Evolutionary conservation across 2,113 vertebrate species (phyloP), one percentile per base, ranked within the genome.

Genomic region (Takifugu flavidus): DNA sequence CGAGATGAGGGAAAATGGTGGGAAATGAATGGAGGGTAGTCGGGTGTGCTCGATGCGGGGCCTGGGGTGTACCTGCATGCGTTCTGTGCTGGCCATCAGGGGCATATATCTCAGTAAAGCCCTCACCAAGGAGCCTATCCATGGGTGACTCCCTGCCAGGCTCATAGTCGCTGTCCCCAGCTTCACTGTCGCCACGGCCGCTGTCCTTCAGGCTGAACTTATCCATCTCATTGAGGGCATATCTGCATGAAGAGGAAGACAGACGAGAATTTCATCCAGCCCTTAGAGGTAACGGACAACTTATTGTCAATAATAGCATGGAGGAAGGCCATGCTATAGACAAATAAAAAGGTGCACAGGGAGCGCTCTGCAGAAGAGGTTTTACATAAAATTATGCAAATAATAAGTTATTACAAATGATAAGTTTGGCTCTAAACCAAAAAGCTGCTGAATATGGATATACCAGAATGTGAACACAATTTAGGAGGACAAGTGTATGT

Each of bases 191-290:
- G 27, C 97, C 97, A 4, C 96, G 93, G 4, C 97, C 97, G 59
- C 97, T 98, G 92, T 99, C 97, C 87, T 99, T 99, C 85, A 99
- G 85, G 77, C 97, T 98, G 87, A 99, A 99, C 86, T 98, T 99
- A 57, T 99, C 97, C 96, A 98, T 98, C 78, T 99, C 97, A 74
- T 99, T 96, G 31, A 98, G 88, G 64, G 95, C 96, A 70, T 96
- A 98, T 81, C 97, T 98, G 84, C 50, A 80, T 4, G 4, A 6
- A 31, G 29, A 86, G 62, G 59, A 56, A 62, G 51, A 84, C 45
- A 62, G 25, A 20, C 29, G 53, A 5, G 42, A 39, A 59, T 56
- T 29, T 56, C 43, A 65, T 39, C 2, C 46, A 29, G 49, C 47
- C 56, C 2, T 54, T 51, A 56, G 0, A n/a, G 10, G 51, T 1